Base-by-base conservation (phyloP, 1,140 invertebrate species). In the Euura lappo region DNA sequence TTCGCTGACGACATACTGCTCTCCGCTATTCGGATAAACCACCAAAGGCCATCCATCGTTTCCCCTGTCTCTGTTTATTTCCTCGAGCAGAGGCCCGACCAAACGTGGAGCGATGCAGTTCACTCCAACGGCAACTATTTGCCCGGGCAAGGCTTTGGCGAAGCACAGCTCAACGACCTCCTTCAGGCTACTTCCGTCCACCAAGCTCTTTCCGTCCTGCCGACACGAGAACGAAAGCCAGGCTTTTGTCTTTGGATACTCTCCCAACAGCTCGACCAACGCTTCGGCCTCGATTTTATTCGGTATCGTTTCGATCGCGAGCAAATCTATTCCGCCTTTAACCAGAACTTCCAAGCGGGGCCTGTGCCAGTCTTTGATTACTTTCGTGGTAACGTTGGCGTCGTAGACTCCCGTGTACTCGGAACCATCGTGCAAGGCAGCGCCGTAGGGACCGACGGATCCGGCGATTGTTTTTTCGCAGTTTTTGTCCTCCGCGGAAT, bases 251-350 rank as follows among this genome's bases (percentile, higher is more conserved):
- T 89, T 78, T 11, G 93, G 93, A 86, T 92, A 96, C 74, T 95
- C 91, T 4, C 89, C 86, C 11, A 98, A 80, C 43, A 97, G 84
- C 66, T 94, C 90, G 2, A 96, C 88, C 2, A 98, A 84, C 79
- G 94, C 94, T 84, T 94, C 89, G 0, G 94, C 97, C 87, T 98
- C 97, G 69, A 91, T 88, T 11, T 82, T 86, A 73, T 94, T 94
- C 8, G 97, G 97, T 76, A 98, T 93, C 0, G 97, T 98, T 86
- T 99, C 97, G 73, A 98, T 84, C 7, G 95, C 95, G 46, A 98
- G 81, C 0, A 97, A 80, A 85, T 98, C 95, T 2, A 94, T 93
- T 8, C 94, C 94, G 60, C 91, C 91, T 74, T 94, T 90, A 10
- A 97, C 79, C 2, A 98, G 86, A 10, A 93, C 92, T 71, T 92